Conservation (phyloP, 2,888 invertebrate species). For the Nineta flava region DNA sequence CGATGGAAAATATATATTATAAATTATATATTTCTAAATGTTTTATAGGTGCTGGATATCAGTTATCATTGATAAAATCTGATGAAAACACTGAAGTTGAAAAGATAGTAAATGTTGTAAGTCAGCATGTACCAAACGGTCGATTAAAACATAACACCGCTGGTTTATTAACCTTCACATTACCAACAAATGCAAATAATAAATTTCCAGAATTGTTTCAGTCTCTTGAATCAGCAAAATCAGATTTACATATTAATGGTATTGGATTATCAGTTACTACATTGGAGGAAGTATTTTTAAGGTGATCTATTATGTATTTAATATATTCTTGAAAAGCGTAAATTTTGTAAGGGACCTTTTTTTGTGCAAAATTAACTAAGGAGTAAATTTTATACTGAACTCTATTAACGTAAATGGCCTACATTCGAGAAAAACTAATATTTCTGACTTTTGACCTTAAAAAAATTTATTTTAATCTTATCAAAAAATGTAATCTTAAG, state of each 20-base stretch:
- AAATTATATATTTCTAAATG: too few relatives aligned
- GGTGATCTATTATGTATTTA: slow-evolving; percentile 28
- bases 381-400: too few relatives aligned
- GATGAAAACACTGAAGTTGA: slow-evolving; percentile 11
- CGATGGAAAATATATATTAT: too few relatives aligned
- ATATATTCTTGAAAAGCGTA: not conserved
- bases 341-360: too few relatives aligned
- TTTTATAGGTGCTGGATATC: slow-evolving; percentile 50
- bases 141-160: slow-evolving; percentile 25
- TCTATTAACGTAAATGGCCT: too few relatives aligned
- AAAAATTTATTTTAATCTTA: too few relatives aligned
- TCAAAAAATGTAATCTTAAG: too few relatives aligned
- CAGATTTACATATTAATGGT: slow-evolving; percentile 47
- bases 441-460: too few relatives aligned
- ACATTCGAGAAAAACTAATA: too few relatives aligned
- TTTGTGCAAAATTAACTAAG: too few relatives aligned
- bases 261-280: slow-evolving; percentile 78
- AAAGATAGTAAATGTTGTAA: slow-evolving; percentile 22
- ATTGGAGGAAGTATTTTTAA: slow-evolving; percentile 83
- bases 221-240: slow-evolving; percentile 40
- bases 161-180: slow-evolving; percentile 31
- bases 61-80: slow-evolving; percentile 39
- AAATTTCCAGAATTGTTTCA: slow-evolving; percentile 45
- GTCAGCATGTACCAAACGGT: slow-evolving; percentile 26
- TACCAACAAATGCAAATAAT: slow-evolving; percentile 37